Base-by-base conservation (phyloP, 2,888 invertebrate genomes). In the Erebia ligea region DNA sequence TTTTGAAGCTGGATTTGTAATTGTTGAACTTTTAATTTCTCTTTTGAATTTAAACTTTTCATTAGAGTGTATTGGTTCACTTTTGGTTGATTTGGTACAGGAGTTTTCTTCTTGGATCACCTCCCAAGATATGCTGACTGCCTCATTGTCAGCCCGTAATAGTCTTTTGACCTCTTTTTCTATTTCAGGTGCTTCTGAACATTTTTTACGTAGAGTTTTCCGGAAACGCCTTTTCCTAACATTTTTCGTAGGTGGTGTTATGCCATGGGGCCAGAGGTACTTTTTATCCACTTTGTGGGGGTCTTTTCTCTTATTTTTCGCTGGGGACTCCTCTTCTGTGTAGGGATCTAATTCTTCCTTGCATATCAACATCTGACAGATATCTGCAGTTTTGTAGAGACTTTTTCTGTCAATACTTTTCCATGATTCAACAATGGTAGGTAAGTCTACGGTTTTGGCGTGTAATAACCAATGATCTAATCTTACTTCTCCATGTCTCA, bases 371-470 rank as follows among this genome's bases (percentile, higher is more conserved):
- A 96, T 94, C 94, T 99, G 99, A 81, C 98, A 98, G 76, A 99
- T 96, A 87, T 99, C 99, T 0, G 99, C 98, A 2, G 99, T 98
- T 94, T 99, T 99, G 85, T 99, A 99, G 80, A 99, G 98, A 81
- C 98, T 98, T 89, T 99, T 99, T 75, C 95, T 96, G 86, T 99
- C 99, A 69, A 99, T 97, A 0, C 99, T 99, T 93, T 99, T 99
- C 72, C 98, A 91, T 0, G 98, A 97, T 90, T 99, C 99, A 21
- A 98, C 95, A 11, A 99, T 94, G 6, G 98, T 97, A 0, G 99
- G 99, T 59, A 99, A 88, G 87, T 99, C 99, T 0, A 98, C 95
- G 40, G 99, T 95, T 94, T 98, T 98, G 0, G 97, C 96, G 84
- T 97, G 96, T 83, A 98, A 95, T 48, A 97, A 84, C 95, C 97